Conservation (phyloP, 2,888 invertebrate species). For the Conchocele bisecta region DNA sequence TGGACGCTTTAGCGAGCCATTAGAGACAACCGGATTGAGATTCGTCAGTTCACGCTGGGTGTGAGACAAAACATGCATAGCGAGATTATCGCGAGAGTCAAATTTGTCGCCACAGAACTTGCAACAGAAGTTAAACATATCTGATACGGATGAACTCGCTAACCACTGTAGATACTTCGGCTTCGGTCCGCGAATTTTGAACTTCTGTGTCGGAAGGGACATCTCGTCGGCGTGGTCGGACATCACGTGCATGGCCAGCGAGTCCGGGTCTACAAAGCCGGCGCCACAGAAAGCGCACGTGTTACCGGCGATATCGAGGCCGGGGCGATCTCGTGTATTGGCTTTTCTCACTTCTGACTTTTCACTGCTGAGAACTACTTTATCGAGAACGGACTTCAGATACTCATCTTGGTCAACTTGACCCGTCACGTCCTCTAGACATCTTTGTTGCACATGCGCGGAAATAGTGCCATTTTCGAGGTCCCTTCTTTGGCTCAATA, state of each 20-base stretch:
- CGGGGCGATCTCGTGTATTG: not conserved
- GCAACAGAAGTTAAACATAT: constrained; percentile 54
- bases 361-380: constrained; percentile 28
- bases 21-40: too few relatives aligned
- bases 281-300: constrained; percentile 71
- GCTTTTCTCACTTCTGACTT: not conserved
- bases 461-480: not conserved
- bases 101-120: constrained; percentile 73
- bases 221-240: constrained; percentile 59
- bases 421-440: constrained; percentile 60
- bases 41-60: constrained; percentile 52
- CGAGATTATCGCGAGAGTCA: constrained; percentile 73
- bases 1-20: too few relatives aligned
- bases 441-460: constrained; percentile 9
- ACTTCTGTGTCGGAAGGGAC: constrained; percentile 4
- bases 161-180: not conserved
- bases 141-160: too few relatives aligned
- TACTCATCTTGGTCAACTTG: constrained; percentile 64
- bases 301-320: constrained; percentile 23
- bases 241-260: constrained; percentile 81
- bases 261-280: constrained; percentile 74
- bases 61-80: constrained; percentile 80
- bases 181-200: not conserved
- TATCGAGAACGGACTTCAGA: constrained; percentile 57
- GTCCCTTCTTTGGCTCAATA: too few relatives aligned